A percentile compares a stretch with the other conserved stretches of the same genome.
Conservation (phyloP, 2,113 vertebrate species). For the Melanostigma gelatinosum region DNA sequence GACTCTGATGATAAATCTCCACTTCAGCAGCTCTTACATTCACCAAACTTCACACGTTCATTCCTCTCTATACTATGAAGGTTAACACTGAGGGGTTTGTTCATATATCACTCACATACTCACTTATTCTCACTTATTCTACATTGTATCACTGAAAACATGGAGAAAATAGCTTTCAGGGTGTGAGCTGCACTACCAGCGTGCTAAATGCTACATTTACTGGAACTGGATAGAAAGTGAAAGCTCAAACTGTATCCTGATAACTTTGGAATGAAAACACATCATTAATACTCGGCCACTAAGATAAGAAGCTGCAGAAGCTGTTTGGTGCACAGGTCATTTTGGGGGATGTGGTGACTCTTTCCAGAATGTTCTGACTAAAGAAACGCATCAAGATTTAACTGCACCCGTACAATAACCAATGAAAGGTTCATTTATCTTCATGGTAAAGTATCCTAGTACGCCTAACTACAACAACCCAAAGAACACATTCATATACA, state of each 20-base stretch:
- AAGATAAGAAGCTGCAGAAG: too few relatives aligned
- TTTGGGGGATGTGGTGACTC: not conserved
- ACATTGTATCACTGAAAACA: too few relatives aligned
- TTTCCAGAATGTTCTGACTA: not conserved
- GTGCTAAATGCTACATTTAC: not conserved
- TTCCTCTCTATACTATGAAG: too few relatives aligned
- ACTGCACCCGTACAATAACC: not conserved
- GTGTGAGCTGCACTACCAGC: not conserved
- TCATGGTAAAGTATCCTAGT: not conserved
- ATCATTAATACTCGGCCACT: not conserved
- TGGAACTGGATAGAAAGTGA: not conserved
- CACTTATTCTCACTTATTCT: too few relatives aligned
- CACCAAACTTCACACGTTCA: too few relatives aligned
- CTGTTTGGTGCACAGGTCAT: not conserved
- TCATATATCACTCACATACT: too few relatives aligned
- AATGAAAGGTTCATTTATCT: not conserved
- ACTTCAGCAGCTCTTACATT: too few relatives aligned
- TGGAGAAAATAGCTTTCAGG: not conserved
- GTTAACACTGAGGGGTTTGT: too few relatives aligned
- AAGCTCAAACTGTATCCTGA: slow-evolving; percentile 6
- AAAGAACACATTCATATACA: not conserved
- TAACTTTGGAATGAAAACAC: slow-evolving; percentile 29
- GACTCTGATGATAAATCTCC: not conserved
- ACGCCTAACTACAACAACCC: not conserved
- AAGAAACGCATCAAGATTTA: not conserved